Conservation (phyloP, 2,113 vertebrate genomes). For the Chascanopsetta lugubris region DNA sequence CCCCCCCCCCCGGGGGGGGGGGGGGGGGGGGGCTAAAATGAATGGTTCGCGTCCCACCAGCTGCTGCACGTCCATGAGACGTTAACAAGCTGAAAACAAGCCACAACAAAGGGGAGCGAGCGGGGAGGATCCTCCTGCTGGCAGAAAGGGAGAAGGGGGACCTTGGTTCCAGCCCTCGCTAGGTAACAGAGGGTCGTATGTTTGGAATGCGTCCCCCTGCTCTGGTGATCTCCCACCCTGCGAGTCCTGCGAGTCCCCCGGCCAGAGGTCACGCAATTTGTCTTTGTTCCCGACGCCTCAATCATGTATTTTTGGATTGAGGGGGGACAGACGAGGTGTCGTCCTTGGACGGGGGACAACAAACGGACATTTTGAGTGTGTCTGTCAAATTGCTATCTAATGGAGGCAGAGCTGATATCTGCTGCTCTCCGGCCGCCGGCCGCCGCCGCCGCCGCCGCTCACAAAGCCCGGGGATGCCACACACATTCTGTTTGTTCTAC, state of each 20-base stretch:
- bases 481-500: conserved; percentile 99
- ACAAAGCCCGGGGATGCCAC: conserved; percentile 97
- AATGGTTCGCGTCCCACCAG: conserved; percentile 77
- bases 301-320: conserved; percentile 68
- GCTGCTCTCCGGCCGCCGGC: conserved; percentile 86
- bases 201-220: conserved; percentile 84
- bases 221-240: conserved; percentile 75
- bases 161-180: conserved; percentile 78
- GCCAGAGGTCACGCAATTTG: conserved; percentile 81
- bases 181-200: conserved; percentile 84
- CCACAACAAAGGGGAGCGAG: conserved; percentile 71
- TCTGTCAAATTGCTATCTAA: conserved; percentile 97
- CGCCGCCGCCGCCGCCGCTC: conserved; percentile 93
- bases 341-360: conserved; percentile 73
- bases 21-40: no score
- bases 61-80: conserved; percentile 78
- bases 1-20: no score
- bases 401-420: conserved; percentile 91
- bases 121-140: no score
- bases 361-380: conserved; percentile 86
- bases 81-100: conserved; percentile 84
- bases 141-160: conserved; percentile 77
- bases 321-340: conserved; percentile 39
- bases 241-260: conserved; percentile 51
- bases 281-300: conserved; percentile 71